Percentiles rank a stretch among this genome's conserved stretches.
Conservation (phyloP, 2,888 invertebrate species). For the Amiota communis region DNA sequence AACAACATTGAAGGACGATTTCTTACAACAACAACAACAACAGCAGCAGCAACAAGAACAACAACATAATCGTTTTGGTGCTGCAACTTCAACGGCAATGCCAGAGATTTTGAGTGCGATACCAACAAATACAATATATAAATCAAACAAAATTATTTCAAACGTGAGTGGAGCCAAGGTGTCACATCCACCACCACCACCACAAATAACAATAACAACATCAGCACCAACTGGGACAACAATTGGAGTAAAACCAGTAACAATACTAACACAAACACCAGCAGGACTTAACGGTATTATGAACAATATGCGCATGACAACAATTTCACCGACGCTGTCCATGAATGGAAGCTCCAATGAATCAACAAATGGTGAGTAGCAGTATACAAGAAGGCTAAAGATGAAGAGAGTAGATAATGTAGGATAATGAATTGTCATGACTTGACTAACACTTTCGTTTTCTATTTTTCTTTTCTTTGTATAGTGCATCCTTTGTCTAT, state of each 20-base stretch:
- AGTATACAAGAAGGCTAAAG: background rate
- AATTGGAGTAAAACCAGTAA: background rate
- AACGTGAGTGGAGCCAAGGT: conserved; percentile 17
- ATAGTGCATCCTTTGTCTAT: conserved; percentile 65
- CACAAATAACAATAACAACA: conserved; percentile 35
- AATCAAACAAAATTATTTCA: conserved; percentile 40
- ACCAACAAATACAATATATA: conserved; percentile 55
- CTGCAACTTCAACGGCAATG: conserved; percentile 51
- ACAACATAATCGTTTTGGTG: conserved; percentile 10
- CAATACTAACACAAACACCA: background rate
- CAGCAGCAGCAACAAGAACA: conserved; percentile 19
- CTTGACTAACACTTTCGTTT: background rate
- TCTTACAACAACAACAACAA: conserved; percentile 30
- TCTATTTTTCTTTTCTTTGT: conserved; percentile 17
- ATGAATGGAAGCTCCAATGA: conserved; percentile 70
- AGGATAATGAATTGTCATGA: conserved; percentile 1
- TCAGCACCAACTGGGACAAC: conserved; percentile 26
- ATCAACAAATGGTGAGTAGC: conserved; percentile 64
- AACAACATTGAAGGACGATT: conserved; percentile 32
- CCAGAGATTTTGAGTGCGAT: conserved; percentile 62
- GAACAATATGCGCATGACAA: conserved; percentile 61
- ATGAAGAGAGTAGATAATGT: background rate
- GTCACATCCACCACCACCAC: conserved; percentile 28
- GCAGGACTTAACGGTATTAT: conserved; percentile 39
- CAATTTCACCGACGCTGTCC: conserved; percentile 74